Evolutionary conservation across 2,113 vertebrate species (phyloP), one percentile per base, ranked within the genome.

Genomic region (Apeltes quadracus): DNA sequence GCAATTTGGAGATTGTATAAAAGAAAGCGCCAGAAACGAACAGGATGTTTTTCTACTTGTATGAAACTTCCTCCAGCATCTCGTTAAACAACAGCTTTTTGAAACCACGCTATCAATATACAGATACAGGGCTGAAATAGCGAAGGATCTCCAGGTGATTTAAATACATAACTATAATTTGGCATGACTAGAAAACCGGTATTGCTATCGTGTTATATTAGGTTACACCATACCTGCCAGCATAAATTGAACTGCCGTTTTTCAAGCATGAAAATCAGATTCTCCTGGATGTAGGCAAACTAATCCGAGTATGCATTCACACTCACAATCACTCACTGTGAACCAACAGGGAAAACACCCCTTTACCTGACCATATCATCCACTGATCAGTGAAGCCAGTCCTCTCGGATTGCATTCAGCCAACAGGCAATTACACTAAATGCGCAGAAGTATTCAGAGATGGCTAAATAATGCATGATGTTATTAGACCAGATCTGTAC

Each of bases 401-500:
- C 84, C 63, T 72, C 50, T 7, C 76, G 86, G 87, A 84, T 54
- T 84, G 77, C 75, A 74, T 85, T 81, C 81, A 82, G 88, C 66
- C 77, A 46, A 90, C 90, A 88, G 88, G 77, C 81, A 85, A 90
- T 91, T 92, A 90, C 75, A 86, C 76, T 77, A 82, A 89, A 88
- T 76, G 88, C 82, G 84, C 59, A 61, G 76, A 69, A 78, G 77
- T 80, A 89, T 72, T 72, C 78, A 87, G 78, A 82, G 81, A 65
- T 51, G 20, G 81, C 78, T 92, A 89, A 92, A 92, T 92, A 89
- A 91, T 92, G 83, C 79, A 92, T 68, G 67, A 68, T 77, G 88
- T 91, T 90, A 90, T 92, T 89, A 89, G 85, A 84, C 69, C 81
- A 83, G 85, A 89, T 90, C 82, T 87, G 84, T 84, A 84, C 77